These are phyloP conservation scores for Sinelater perroti DNA, from an alignment of 2,888 invertebrate genomes.

Conservation along the genomic window DNA sequence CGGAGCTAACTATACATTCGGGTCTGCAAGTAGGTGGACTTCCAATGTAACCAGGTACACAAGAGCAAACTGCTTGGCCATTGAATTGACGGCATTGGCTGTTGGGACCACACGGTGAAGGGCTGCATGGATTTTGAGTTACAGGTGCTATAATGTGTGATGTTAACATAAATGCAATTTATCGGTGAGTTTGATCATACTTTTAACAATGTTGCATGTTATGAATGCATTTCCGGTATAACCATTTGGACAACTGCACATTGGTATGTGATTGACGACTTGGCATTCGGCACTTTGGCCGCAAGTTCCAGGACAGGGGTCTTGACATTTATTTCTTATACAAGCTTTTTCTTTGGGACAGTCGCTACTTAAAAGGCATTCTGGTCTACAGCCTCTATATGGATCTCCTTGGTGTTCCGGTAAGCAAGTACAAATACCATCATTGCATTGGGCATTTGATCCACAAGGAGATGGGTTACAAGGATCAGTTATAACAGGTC, in stretches of 20 bases:
- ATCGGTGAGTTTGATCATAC: constrained; percentile 55
- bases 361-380: constrained; percentile 73
- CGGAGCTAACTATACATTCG: constrained; percentile 78
- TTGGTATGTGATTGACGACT: constrained; percentile 78
- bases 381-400: constrained; percentile 74
- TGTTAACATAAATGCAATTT: not conserved
- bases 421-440: constrained; percentile 80
- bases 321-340: constrained; percentile 71
- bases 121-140: constrained; percentile 70
- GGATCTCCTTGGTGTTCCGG: constrained; percentile 83
- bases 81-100: constrained; percentile 79
- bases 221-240: constrained; percentile 76
- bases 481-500: constrained; percentile 63
- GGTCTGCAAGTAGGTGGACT: constrained; percentile 81
- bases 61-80: constrained; percentile 77
- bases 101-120: constrained; percentile 81
- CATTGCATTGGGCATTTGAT: constrained; percentile 81
- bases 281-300: constrained; percentile 75
- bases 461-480: constrained; percentile 85
- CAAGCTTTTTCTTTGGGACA: constrained; percentile 72
- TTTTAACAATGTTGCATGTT: constrained; percentile 63
- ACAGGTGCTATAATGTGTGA: constrained; percentile 55
- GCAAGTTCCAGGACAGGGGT: constrained; percentile 76
- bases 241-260: constrained; percentile 74
- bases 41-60: constrained; percentile 75